Evolutionary conservation across 2,113 vertebrate species (phyloP), one percentile per base, ranked within the genome.

Genomic region (Burhinus bistriatus): DNA sequence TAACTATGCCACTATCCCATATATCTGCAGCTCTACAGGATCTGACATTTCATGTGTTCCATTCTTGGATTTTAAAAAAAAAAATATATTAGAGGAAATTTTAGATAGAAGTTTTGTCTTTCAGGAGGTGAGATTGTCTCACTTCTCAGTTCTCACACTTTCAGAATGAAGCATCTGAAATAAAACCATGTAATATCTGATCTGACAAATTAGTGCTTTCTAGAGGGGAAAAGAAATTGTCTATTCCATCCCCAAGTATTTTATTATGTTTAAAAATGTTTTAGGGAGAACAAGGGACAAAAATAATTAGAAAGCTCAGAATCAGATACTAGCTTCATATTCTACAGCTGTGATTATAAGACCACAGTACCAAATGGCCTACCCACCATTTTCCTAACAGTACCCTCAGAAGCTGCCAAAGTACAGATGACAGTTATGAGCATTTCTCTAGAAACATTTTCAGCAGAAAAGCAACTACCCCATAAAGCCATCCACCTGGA

Each of bases 361-460:
- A 77, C 52, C 88, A 91, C 21, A 75, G 59, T 26, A 89, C 94
- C 82, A 96, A 98, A 93, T 21, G 52, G 75, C 47, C 86, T 95
- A 59, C 25, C 55, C 83, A 73, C 61, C 66, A 73, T 55, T 85
- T 71, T 92, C 90, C 75, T 95, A 62, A 83, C 89, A 91, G 54
- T 55, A 68, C 55, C 93, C 76, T 72, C 54, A 85, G 73, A 91
- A 90, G 29, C 61, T 93, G 59, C 68, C 64, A 40, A 66, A 70
- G 45, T 84, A 93, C 72, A 96, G 71, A 81, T 69, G 81, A 89
- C 62, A 85, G 81, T 64, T 92, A 92, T 27, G 70, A 95, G 78
- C 44, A 44, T 42, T 91, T 65, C 80, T 95, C 88, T 49, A 86
- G 77, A 93, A 96, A 97, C 29, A 83, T 66, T 93, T 93, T 95